Base-by-base conservation (phyloP, 2,113 vertebrate genomes). In the Gavialis gangeticus region DNA sequence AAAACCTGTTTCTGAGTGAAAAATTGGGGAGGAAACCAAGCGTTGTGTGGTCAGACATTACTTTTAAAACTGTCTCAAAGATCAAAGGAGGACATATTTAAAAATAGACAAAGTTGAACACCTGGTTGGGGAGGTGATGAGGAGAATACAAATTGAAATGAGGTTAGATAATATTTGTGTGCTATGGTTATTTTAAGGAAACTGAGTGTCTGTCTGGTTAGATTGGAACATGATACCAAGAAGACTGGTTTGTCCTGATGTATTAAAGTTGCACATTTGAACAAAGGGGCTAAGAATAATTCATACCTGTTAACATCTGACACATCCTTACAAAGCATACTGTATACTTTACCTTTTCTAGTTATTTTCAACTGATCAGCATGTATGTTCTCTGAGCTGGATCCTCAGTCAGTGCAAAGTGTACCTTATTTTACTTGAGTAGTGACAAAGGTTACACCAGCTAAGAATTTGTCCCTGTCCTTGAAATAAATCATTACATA, bases 331-430 rank as follows among this genome's bases (percentile, higher is more conserved):
- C 71, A 90, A 85, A 86, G 46, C 62, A 37, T 62, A 84, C 5
- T 84, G 89, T 30, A 63, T 11, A 56, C 21, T 89, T 94, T 59
- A 95, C 63, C 85, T 95, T 88, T 90, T 82, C 93, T 84, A 93
- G 66, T 55, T 92, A 5, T 90, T 85, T 92, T 69, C 92, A 69
- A 90, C 14, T 34, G 57, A 56, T 94, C 91, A 84, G 75, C 19
- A 66, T 55, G 88, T 91, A 78, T 78, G 85, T 54, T 76, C 93
- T 85, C 92, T 12, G 64, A 22, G 18, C 27, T 96, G 94, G 60
- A 73, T 91, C 93, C 93, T 58, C 84, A 84, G 67, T 67, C 24
- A 62, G 46, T 88, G 75, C 84, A 71, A 95, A 71, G 80, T 22
- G 6, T 75, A 11, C 18, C 91, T 88, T 30, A 69, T 95, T 91